Conservation (phyloP, 2,113 vertebrate species). For the Phyllopteryx taeniolatus region DNA sequence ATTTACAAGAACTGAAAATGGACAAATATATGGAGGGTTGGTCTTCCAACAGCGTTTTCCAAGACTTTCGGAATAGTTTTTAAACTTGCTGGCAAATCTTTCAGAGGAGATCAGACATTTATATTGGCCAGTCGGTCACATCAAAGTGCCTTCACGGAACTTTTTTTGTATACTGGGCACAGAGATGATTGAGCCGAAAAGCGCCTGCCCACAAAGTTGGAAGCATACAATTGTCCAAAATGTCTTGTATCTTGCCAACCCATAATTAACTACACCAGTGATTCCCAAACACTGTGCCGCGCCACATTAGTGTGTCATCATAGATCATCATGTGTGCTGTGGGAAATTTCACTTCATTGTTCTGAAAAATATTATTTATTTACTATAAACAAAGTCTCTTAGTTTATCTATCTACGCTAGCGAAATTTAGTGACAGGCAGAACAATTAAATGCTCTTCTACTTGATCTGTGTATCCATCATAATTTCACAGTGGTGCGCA, state of each 20-base stretch:
- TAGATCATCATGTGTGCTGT: too few species aligned
- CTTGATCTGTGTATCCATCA: too few species aligned
- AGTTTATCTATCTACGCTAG: too few species aligned
- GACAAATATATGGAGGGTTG: background rate
- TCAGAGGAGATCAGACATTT: background rate
- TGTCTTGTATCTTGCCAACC: background rate
- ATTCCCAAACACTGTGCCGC: background rate
- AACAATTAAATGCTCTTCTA: too few species aligned
- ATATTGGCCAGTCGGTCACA: background rate
- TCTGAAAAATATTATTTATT: too few species aligned
- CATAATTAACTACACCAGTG: constrained; percentile 47
- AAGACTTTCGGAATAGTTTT: background rate
- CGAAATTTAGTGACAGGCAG: too few species aligned
- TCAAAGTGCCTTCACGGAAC: background rate
- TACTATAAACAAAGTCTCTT: too few species aligned
- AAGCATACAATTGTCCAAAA: background rate
- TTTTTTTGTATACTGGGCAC: background rate
- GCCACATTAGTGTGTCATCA: too few species aligned
- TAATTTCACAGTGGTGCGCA: too few species aligned
- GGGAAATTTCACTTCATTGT: too few species aligned
- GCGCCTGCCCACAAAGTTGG: too few species aligned
- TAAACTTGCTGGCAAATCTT: background rate
- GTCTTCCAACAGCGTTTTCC: background rate
- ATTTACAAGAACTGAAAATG: background rate
- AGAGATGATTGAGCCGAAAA: too few species aligned